Evolutionary conservation across 1,140 invertebrate genomes (phyloP), one percentile per base, ranked within the genome.

Genomic region (Meloidogyne hapla): DNA sequence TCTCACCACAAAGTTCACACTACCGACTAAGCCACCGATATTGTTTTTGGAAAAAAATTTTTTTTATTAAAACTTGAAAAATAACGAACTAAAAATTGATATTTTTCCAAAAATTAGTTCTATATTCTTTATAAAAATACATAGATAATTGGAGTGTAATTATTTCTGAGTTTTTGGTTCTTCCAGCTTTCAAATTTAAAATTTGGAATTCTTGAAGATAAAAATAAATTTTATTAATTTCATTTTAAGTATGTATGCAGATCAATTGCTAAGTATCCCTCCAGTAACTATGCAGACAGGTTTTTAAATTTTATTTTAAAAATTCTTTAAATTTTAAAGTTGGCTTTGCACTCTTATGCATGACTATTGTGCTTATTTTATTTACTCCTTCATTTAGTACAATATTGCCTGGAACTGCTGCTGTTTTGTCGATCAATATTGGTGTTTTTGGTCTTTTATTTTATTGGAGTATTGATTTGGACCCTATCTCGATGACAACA

Each of bases 401-500:
- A 18, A 85, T 89, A 13, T 70, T 88, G 3, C 86, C 87, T 21
- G 87, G 88, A 8, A 85, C 86, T 18, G 40, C 84, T 8, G 81
- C 85, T 64, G 86, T 89, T 68, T 75, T 88, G 8, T 88, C 87
- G 66, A 89, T 89, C 40, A 86, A 86, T 73, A 69, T 87, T 45
- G 85, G 84, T 13, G 84, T 89, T 12, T 86, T 89, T 73, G 89
- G 88, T 12, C 88, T 87, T 74, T 82, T 89, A 72, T 77, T 82
- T 45, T 84, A 87, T 67, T 88, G 88, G 83, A 83, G 79, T 33
- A 81, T 89, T 33, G 87, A 87, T 38, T 79, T 89, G 10, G 88
- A 88, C 78, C 86, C 94, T 12, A 85, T 89, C 40, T 89, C 88
- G 23, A 89, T 89, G 87, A 87, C 88, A 26, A 87, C 88, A 73